phyloP scores from a whole-genome alignment of 2,113 vertebrate genomes.

The Meleagris gallopavo region DNA sequence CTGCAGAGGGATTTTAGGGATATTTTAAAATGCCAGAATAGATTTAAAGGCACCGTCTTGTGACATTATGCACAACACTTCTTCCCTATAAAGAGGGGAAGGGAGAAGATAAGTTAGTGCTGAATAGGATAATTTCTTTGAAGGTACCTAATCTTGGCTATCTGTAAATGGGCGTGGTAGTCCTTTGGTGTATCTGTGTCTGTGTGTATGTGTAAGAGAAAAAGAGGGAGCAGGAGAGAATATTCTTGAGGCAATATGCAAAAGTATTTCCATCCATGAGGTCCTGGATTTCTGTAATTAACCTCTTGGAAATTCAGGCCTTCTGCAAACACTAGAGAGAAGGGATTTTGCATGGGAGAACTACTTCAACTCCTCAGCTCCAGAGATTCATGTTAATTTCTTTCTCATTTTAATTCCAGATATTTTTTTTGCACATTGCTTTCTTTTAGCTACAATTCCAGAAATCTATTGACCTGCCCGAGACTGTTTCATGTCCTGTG shows the following conservation, averaged over 20 bases:
- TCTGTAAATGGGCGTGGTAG: neutral
- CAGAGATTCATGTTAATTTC: neutral
- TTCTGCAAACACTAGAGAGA: neutral
- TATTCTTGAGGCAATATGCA: neutral
- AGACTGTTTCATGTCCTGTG: neutral
- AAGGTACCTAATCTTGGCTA: neutral
- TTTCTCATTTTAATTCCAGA: neutral
- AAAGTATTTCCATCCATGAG: neutral
- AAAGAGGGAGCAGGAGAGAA: neutral
- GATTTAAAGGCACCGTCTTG: neutral
- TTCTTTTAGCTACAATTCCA: neutral
- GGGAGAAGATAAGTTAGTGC: neutral
- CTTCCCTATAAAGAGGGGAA: neutral
- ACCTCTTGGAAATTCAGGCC: neutral
- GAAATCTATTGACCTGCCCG: fast-evolving
- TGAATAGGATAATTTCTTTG: neutral
- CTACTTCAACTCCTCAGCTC: neutral
- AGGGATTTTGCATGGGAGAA: neutral
- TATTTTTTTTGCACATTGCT: neutral
- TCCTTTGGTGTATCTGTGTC: neutral
- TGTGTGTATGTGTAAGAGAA: fast-evolving
- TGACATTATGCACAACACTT: neutral
- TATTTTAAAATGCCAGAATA: constrained; percentile 1
- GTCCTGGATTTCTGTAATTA: neutral
- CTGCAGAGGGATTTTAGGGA: neutral